Evolutionary conservation across 2,888 invertebrate species (phyloP).

Genomic region (Cephus spinipes): DNA sequence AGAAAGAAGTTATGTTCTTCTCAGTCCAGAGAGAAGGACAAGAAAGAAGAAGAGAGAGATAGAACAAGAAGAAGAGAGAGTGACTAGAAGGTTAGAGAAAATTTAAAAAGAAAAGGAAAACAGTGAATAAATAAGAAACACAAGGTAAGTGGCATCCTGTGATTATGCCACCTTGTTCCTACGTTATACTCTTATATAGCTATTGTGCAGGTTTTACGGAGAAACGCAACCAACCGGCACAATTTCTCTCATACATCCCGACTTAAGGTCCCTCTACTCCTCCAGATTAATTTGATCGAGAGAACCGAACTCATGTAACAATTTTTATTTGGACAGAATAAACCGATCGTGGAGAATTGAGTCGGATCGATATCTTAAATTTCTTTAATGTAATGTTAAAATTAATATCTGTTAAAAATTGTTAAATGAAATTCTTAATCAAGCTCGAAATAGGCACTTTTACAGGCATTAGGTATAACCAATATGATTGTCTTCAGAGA

Average conservation of each 20-base stretch:
- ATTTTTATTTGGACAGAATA: not conserved
- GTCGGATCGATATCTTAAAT: not conserved
- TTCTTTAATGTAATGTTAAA: not conserved
- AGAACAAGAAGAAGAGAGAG: not conserved
- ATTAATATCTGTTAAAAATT: too few species aligned
- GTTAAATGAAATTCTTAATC: too few species aligned
- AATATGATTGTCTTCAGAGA: not conserved
- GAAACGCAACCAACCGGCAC: not conserved
- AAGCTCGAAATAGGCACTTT: too few species aligned
- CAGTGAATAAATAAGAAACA: not conserved
- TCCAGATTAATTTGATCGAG: not conserved
- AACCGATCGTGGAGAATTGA: not conserved
- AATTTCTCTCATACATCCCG: not conserved
- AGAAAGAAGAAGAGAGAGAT: not conserved
- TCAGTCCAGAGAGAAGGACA: not conserved
- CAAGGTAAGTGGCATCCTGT: conserved; percentile 7
- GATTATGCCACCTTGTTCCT: not conserved
- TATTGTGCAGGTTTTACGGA: not conserved
- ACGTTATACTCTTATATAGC: not conserved
- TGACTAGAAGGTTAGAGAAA: not conserved
- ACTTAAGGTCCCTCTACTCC: not conserved
- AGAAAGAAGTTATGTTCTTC: not conserved
- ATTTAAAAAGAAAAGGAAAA: conserved; percentile 12
- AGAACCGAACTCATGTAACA: not conserved
- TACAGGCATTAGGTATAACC: too few species aligned